phyloP scores from a whole-genome alignment of 2,888 invertebrate species.

The Chymomyza procnemis region DNA sequence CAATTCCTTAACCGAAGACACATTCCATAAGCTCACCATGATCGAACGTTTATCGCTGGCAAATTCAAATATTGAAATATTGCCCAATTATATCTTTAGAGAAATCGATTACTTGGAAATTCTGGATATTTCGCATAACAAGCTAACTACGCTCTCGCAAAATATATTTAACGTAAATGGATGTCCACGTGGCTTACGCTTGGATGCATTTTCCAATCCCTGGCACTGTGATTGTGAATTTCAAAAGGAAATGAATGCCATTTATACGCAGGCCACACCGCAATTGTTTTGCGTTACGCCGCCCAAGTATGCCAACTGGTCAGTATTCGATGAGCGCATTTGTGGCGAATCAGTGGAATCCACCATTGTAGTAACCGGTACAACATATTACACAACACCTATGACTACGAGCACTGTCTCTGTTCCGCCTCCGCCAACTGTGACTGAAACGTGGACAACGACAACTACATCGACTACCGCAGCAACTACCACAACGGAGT shows the following conservation, averaged over 20 bases:
- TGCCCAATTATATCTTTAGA: slow-evolving; percentile 61
- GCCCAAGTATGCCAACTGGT: slow-evolving; percentile 22
- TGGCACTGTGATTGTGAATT: slow-evolving; percentile 69
- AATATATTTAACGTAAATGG: slow-evolving; percentile 56
- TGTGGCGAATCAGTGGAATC: slow-evolving; percentile 21
- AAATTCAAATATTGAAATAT: slow-evolving; percentile 52
- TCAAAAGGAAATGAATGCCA: slow-evolving; percentile 38
- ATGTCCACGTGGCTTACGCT: slow-evolving; percentile 31
- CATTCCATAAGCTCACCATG: slow-evolving; percentile 60
- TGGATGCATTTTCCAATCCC: slow-evolving; percentile 49
- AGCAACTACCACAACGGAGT: neutral
- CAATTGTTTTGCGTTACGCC: slow-evolving; percentile 49
- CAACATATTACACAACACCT: neutral
- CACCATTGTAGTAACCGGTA: neutral
- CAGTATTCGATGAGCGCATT: slow-evolving; percentile 41
- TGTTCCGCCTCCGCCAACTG: neutral
- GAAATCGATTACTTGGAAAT: slow-evolving; percentile 46
- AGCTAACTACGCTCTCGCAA: slow-evolving; percentile 47
- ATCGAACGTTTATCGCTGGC: slow-evolving; percentile 61
- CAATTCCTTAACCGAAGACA: slow-evolving; percentile 24
- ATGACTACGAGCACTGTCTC: neutral
- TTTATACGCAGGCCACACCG: slow-evolving; percentile 37
- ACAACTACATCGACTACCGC: neutral
- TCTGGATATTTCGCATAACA: slow-evolving; percentile 68
- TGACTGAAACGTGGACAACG: neutral